These are phyloP conservation scores for Pristionchus arcanus DNA, from an alignment of 2,888 invertebrate genomes.

Conservation along the genomic window DNA sequence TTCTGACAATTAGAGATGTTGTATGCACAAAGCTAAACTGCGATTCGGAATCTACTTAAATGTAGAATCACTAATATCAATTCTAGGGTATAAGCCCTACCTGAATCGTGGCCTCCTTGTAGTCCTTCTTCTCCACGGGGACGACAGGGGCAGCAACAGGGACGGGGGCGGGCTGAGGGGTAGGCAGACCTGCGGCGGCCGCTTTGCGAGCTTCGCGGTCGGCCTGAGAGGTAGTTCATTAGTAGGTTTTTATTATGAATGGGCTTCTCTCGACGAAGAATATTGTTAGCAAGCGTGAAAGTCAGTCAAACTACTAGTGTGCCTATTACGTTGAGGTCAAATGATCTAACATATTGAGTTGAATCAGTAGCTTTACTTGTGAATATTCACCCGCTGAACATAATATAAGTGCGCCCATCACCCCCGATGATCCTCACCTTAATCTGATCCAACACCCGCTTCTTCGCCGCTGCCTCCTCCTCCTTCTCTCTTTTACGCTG, in stretches of 20 bases:
- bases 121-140: constrained; percentile 31
- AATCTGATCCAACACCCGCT: constrained; percentile 91
- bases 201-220: constrained; percentile 57
- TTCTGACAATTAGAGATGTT: too few relatives aligned
- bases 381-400: too few relatives aligned
- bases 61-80: too few relatives aligned
- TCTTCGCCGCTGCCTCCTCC: constrained; percentile 89
- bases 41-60: too few relatives aligned
- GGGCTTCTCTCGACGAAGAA: too few relatives aligned
- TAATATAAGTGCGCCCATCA: not conserved
- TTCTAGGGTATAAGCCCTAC: too few relatives aligned
- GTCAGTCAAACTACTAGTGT: too few relatives aligned
- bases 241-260: too few relatives aligned
- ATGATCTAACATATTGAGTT: too few relatives aligned
- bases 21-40: too few relatives aligned
- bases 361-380: not conserved
- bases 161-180: constrained; percentile 1
- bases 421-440: constrained; percentile 15
- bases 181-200: constrained; percentile 51
- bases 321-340: too few relatives aligned
- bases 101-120: constrained; percentile 37
- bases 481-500: constrained; percentile 91
- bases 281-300: too few relatives aligned
- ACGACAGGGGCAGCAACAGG: not conserved
- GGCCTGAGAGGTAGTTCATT: not conserved